These are phyloP conservation scores for Orchesella cincta DNA, from an alignment of 1,140 invertebrate genomes.

Conservation along the genomic window DNA sequence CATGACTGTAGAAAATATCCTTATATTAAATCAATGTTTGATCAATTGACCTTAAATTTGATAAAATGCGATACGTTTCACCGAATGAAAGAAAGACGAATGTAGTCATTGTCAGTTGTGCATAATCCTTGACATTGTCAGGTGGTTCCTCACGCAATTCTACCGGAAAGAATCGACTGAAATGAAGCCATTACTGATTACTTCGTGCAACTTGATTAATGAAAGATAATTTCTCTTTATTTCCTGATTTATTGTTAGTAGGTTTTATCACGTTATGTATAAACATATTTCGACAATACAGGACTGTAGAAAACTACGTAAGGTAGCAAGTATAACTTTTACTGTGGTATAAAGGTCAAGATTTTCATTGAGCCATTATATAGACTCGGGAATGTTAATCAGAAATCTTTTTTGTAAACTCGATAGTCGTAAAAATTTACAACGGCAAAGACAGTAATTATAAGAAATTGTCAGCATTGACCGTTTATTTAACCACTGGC, in stretches of 20 bases:
- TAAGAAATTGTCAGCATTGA: not conserved
- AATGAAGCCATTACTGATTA: slow-evolving; percentile 17
- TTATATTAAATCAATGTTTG: not conserved
- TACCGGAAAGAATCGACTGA: not conserved
- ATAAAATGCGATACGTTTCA: too few relatives aligned
- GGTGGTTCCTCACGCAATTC: not conserved
- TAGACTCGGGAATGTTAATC: too few relatives aligned
- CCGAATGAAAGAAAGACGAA: too few relatives aligned
- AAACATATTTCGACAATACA: not conserved
- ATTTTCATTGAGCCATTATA: not conserved
- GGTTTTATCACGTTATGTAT: not conserved
- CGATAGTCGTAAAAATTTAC: too few relatives aligned
- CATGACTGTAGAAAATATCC: not conserved
- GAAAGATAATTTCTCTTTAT: slow-evolving; percentile 13
- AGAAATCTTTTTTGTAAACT: too few relatives aligned
- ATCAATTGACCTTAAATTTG: too few relatives aligned
- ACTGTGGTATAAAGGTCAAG: not conserved
- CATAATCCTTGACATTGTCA: too few relatives aligned
- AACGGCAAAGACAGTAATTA: not conserved
- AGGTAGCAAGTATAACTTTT: not conserved
- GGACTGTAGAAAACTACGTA: too few relatives aligned
- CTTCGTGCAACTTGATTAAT: not conserved
- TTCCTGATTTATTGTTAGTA: not conserved
- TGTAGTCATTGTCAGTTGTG: too few relatives aligned
- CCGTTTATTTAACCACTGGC: too few relatives aligned